phyloP scores from a whole-genome alignment of 2,113 vertebrate species.

The Pelecanus crispus region DNA sequence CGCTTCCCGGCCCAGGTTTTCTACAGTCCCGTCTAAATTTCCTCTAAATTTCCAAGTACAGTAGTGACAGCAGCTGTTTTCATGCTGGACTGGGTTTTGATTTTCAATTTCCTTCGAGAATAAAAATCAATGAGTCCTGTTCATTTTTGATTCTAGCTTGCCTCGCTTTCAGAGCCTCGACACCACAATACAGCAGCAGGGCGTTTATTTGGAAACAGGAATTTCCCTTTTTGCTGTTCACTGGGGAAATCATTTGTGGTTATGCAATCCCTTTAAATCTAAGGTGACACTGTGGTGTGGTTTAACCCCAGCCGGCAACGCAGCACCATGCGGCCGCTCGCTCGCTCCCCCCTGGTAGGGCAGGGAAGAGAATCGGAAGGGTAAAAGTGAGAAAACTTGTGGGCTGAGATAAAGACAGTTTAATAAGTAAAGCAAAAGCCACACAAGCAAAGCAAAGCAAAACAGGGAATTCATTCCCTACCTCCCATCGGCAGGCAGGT shows the following conservation, averaged over 20 bases:
- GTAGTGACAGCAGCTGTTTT: not conserved
- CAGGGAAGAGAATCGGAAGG: too few relatives aligned
- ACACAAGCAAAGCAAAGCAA: too few relatives aligned
- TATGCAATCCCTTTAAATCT: not conserved
- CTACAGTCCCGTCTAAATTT: not conserved
- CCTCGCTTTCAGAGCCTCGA: not conserved
- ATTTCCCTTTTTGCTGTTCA: not conserved
- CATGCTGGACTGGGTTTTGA: not conserved
- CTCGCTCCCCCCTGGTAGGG: too few relatives aligned
- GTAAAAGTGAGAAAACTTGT: too few relatives aligned
- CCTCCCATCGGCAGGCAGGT: too few relatives aligned
- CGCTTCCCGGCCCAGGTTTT: not conserved
- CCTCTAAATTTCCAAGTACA: not conserved
- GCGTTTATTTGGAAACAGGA: not conserved
- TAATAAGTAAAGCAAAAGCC: too few relatives aligned
- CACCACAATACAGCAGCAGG: not conserved
- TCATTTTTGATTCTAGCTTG: not conserved
- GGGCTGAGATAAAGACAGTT: too few relatives aligned
- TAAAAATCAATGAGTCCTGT: not conserved
- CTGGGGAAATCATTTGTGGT: not conserved
- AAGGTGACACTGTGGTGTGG: not conserved
- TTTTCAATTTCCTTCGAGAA: not conserved
- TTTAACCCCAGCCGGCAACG: too few relatives aligned
- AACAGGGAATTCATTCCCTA: too few relatives aligned
- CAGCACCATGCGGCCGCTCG: too few relatives aligned